Percentiles rank a stretch among this genome's conserved stretches.
phyloP scores from a whole-genome alignment of 2,113 vertebrate species.

The Pangasianodon hypophthalmus region DNA sequence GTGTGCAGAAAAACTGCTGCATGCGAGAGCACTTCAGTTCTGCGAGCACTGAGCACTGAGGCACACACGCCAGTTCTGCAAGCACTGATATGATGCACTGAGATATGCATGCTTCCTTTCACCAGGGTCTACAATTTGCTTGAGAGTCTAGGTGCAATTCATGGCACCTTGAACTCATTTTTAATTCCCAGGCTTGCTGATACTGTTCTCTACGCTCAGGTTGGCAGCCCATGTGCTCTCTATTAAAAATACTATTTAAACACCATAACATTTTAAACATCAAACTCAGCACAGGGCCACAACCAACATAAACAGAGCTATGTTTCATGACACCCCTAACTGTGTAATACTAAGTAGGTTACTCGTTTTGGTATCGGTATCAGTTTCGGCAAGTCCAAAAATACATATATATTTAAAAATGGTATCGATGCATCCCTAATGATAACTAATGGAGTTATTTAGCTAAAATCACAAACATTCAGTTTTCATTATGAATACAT shows the following conservation, averaged over 20 bases:
- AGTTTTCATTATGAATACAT: slow-evolving; percentile 58
- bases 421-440: slow-evolving; percentile 22
- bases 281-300: background rate
- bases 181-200: background rate
- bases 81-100: background rate
- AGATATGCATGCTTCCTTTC: background rate
- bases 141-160: background rate
- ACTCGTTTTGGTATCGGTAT: background rate
- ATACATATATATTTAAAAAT: background rate
- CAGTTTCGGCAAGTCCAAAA: background rate
- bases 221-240: background rate
- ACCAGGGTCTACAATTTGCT: background rate
- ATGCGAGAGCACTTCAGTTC: background rate
- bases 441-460: slow-evolving; percentile 59
- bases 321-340: background rate
- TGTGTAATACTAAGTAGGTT: background rate
- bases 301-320: background rate
- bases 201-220: background rate
- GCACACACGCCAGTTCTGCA: background rate
- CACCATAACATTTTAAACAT: background rate
- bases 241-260: background rate
- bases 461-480: slow-evolving; percentile 73
- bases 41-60: background rate
- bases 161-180: background rate
- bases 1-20: background rate